phyloP scores from a whole-genome alignment of 2,888 invertebrate species.

The Cremastobaeus sp. region DNA sequence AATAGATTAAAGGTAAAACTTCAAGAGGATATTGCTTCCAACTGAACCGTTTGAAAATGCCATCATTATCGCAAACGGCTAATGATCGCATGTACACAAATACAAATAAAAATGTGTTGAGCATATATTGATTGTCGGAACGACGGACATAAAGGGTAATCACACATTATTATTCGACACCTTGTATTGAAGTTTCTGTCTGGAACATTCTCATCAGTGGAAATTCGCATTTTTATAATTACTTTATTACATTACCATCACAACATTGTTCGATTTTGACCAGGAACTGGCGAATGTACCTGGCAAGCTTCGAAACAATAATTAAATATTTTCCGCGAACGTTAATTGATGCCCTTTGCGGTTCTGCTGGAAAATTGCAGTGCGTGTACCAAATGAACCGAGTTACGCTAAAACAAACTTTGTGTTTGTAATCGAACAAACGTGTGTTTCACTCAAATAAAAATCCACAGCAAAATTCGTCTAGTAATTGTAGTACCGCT shows the following conservation, averaged over 20 bases:
- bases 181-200: conserved; percentile 16
- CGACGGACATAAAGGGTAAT: conserved; percentile 25
- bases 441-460: conserved; percentile 48
- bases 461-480: conserved; percentile 42
- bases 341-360: conserved; percentile 58
- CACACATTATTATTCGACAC: conserved; percentile 16
- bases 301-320: conserved; percentile 34
- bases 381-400: conserved; percentile 50
- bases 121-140: conserved; percentile 15
- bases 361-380: conserved; percentile 51
- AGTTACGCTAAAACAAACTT: conserved; percentile 56
- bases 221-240: conserved; percentile 13
- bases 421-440: conserved; percentile 57
- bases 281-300: conserved; percentile 26
- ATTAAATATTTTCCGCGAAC: conserved; percentile 51
- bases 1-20: too few species aligned
- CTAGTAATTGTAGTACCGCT: conserved; percentile 34
- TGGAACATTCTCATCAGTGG: conserved; percentile 24
- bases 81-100: conserved; percentile 13
- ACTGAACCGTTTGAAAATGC: too few species aligned
- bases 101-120: conserved; percentile 11
- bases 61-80: too few species aligned
- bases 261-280: conserved; percentile 16
- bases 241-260: conserved; percentile 25
- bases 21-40: too few species aligned